Evolutionary conservation across 1,140 invertebrate species (phyloP).

Genomic region (Drosophila melanica): DNA sequence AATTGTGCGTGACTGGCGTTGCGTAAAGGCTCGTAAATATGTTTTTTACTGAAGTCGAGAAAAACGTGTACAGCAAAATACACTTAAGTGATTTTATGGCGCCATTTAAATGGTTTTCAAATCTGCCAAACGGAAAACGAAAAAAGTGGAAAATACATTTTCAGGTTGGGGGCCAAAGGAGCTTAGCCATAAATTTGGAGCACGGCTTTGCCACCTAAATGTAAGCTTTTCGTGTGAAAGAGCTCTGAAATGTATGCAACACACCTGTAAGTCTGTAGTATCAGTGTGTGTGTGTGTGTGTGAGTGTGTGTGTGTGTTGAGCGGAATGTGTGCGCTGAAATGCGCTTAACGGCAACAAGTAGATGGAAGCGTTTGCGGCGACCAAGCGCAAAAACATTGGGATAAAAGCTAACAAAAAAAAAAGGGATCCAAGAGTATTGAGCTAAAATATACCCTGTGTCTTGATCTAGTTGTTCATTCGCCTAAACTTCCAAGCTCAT

Average conservation of each 20-base stretch:
- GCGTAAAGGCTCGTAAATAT: constrained; percentile 59
- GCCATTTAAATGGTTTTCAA: constrained; percentile 72
- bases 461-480: too few species aligned
- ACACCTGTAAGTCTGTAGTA: neutral
- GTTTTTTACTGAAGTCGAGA: constrained; percentile 39
- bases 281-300: neutral
- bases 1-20: constrained; percentile 26
- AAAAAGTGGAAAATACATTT: constrained; percentile 16
- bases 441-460: neutral
- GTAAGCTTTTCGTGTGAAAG: constrained; percentile 14
- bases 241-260: constrained; percentile 13
- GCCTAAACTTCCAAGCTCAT: too few species aligned
- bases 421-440: neutral
- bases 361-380: constrained; percentile 32
- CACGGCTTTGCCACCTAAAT: constrained; percentile 20
- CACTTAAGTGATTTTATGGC: constrained; percentile 77
- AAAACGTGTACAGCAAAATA: constrained; percentile 54
- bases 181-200: constrained; percentile 56
- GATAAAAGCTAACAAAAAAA: constrained; percentile 9
- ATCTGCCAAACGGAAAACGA: constrained; percentile 55
- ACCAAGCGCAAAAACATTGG: neutral
- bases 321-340: constrained; percentile 20
- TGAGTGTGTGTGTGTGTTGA: neutral
- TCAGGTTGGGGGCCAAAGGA: neutral
- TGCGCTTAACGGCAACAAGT: constrained; percentile 71